Base-by-base conservation (phyloP, 2,797 vertebrate genomes). In the Austrolebias charrua region DNA sequence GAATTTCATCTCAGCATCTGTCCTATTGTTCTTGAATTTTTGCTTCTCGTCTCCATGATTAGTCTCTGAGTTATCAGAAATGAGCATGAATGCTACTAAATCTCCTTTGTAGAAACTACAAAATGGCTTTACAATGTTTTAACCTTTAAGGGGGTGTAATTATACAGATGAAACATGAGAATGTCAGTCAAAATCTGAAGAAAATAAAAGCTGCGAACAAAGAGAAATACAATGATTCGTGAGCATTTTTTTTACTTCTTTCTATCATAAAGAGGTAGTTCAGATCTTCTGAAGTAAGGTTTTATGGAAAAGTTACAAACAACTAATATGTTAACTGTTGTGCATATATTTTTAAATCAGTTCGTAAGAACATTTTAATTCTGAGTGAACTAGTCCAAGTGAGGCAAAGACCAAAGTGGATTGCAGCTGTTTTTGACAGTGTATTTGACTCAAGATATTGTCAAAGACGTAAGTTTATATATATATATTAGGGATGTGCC, bases 171-270 rank as follows among this genome's bases (percentile, higher is more conserved):
- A 56, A 28, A 64, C 44, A 57, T 73, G 50, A 60, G 71, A 81
- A 69, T 4, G 50, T 74, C 64, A 49, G 75, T 81, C 58, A 71
- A 67, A 75, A 66, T 57, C 64, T 69, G 66, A 38, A 51, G 77
- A 66, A 79, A n/a, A n/a, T n/a, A n/a, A n/a, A 66, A 49, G 33
- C 19, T 60, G 46, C 61, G 60, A 18, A 61, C 55, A 50, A 67
- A 19, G 38, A 8, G 7, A 46, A 46, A 46, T 19, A n/a, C 19
- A 18, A 46, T 18, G 44, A 18, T 11, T 40, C 38, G 13, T 40
- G 38, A 40, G 44, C 16, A 46, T 40, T 4, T 40, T 40, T 18
- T 45, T 45, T 45, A 2, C 6, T 38, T 7, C 2, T 18, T n/a
- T 9, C 5, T 46, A 10, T 46, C n/a, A 10, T 46, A 9, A 46